Evolutionary conservation across 2,888 invertebrate genomes (phyloP).

Genomic region (Spialia ferax): DNA sequence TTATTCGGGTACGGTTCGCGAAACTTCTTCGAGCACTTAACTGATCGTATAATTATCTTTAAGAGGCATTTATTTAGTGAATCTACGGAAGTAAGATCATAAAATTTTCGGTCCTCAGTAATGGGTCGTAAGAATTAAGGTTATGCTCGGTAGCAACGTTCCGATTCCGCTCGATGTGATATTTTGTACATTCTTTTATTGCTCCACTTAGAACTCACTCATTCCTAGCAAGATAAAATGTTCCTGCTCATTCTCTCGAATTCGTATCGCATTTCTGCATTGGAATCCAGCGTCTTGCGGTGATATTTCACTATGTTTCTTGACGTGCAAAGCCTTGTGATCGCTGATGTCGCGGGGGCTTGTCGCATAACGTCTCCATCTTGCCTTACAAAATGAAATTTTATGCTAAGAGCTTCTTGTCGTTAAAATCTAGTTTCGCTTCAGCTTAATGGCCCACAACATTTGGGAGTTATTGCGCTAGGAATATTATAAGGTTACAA

Average conservation of each 20-base stretch:
- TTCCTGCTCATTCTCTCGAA: conserved; percentile 21
- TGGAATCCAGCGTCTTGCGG: conserved; percentile 36
- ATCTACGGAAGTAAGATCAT: conserved; percentile 33
- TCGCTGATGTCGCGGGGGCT: conserved; percentile 34
- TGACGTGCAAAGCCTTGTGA: conserved; percentile 39
- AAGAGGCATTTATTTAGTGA: conserved; percentile 40
- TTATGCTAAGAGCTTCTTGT: conserved; percentile 40
- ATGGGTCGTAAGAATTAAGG: conserved; percentile 23
- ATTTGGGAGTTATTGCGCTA: conserved; percentile 34
- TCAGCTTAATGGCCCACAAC: conserved; percentile 31
- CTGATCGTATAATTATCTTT: conserved; percentile 33
- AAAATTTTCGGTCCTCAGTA: conserved; percentile 17
- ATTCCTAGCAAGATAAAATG: conserved; percentile 15
- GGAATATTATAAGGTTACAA: conserved; percentile 24
- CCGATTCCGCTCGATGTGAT: conserved; percentile 20
- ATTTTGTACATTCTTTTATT: conserved; percentile 19
- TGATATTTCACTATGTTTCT: conserved; percentile 40
- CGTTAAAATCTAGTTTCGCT: conserved; percentile 41
- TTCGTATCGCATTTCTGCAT: conserved; percentile 37
- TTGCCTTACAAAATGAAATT: conserved; percentile 38
- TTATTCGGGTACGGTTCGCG: conserved; percentile 34
- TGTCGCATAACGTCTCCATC: conserved; percentile 33
- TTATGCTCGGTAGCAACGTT: conserved; percentile 9
- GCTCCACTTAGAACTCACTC: conserved; percentile 2
- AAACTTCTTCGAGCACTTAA: conserved; percentile 40